Base-by-base conservation (phyloP, 2,113 vertebrate species). In the Rhinogobius similis region DNA sequence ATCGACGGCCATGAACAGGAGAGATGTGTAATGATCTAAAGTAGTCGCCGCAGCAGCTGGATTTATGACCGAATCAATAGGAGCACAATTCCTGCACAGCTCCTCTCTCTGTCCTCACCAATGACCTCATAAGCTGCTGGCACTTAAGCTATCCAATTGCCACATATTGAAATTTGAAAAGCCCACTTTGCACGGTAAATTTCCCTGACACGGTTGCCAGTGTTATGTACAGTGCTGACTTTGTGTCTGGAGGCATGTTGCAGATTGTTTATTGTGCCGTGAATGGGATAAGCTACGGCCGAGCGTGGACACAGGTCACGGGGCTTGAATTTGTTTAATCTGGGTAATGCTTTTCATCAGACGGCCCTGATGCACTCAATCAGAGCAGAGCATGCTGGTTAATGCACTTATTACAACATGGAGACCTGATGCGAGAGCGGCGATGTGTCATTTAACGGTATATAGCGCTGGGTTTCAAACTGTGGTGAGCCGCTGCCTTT, bases 341-440 rank as follows among this genome's bases (percentile, higher is more conserved):
- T 79, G 83, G 73, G 79, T 88, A 90, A 90, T 91, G 83, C 84
- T 87, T 88, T 87, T 87, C 82, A 88, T 87, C 75, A 80, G 77
- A 86, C 55, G 84, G 67, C 74, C 63, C 77, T 81, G 80, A 89
- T 87, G 78, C 82, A 86, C 83, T 89, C 84, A 85, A 84, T 88
- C 83, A 90, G 83, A 27, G 69, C 75, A 58, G 38, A 62, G 32
- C 56, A 55, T 58, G 65, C 79, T 74, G 52, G 75, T 83, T 82
- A 86, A 81, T 85, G 77, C 65, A 80, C 77, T 85, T 82, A 77
- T 72, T 82, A 86, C 79, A 76, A 72, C 82, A 69, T 80, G 72
- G 27, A 69, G 67, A 62, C 68, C 7, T 65, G 69, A 26, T 58
- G 55, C 13, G 26, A 58, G 55, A 58, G 55, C 55, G 18, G 14